phyloP scores from a whole-genome alignment of 35 echinoderm and acorn worm genomes.

The Anneissia japonica region DNA sequence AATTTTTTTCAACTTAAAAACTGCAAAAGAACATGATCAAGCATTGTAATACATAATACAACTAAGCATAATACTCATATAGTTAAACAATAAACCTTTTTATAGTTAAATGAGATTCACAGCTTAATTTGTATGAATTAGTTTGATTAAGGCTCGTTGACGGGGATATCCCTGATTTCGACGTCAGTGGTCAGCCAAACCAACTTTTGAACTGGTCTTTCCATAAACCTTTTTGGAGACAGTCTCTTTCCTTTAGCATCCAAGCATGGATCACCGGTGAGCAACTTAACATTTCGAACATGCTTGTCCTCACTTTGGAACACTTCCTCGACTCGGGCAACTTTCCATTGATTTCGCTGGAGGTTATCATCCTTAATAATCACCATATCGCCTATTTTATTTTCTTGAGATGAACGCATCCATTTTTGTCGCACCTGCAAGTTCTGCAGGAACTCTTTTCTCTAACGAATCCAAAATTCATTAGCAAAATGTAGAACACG shows the following conservation, averaged over 20 bases:
- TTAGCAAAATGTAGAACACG: constrained; percentile 48
- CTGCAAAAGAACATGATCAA: no score
- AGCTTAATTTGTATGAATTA: not conserved
- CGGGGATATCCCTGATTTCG: not conserved
- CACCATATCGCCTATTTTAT: constrained; percentile 33
- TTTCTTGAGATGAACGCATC: not conserved
- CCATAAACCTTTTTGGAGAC: not conserved
- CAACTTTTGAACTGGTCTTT: not conserved
- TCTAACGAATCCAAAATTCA: constrained; percentile 58
- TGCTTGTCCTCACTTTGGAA: constrained; percentile 19
- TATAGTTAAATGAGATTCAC: not conserved
- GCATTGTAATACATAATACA: not conserved
- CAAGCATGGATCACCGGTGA: not conserved
- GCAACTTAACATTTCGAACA: constrained; percentile 34
- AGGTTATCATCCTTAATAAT: constrained; percentile 30
- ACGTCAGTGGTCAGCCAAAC: not conserved
- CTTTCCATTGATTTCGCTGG: constrained; percentile 16
- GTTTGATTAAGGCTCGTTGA: not conserved
- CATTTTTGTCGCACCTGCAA: constrained; percentile 45
- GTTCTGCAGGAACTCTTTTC: constrained; percentile 33
- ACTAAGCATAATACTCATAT: not conserved
- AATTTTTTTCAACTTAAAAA: no score
- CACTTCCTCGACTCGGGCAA: constrained; percentile 20
- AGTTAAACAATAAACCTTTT: not conserved
- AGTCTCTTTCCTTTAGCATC: not conserved